These are phyloP conservation scores for Neogale vison DNA, from an alignment of 2,113 vertebrate genomes.

Conservation along the genomic window DNA sequence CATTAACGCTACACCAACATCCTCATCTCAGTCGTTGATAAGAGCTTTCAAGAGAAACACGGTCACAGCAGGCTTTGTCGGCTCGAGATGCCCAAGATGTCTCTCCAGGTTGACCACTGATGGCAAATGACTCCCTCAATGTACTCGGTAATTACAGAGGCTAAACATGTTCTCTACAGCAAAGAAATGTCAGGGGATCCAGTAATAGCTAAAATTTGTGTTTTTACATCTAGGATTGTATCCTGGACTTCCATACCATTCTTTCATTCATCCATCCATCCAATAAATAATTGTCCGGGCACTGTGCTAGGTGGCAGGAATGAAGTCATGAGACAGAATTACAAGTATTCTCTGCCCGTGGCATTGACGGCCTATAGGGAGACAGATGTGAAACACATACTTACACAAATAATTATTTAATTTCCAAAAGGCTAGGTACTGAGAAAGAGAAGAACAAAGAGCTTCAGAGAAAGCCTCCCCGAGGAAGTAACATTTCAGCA, in stretches of 20 bases:
- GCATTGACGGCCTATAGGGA: neutral
- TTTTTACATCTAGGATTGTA: neutral
- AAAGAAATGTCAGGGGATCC: neutral
- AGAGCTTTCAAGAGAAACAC: neutral
- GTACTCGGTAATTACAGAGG: neutral
- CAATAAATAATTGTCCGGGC: neutral
- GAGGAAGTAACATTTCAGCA: neutral
- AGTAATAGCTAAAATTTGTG: neutral
- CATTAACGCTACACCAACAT: neutral
- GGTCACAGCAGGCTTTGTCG: neutral
- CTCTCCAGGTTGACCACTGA: neutral
- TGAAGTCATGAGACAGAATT: neutral
- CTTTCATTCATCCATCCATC: neutral
- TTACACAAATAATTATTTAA: neutral
- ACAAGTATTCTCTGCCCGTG: neutral
- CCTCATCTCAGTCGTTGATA: neutral
- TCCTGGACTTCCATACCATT: neutral
- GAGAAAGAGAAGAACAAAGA: neutral
- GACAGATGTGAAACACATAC: neutral
- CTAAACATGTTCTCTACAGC: neutral
- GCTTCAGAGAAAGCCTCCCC: neutral
- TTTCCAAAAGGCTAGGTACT: neutral
- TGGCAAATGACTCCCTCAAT: neutral
- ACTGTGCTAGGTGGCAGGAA: neutral
- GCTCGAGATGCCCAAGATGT: neutral